Evolutionary conservation across 1,140 invertebrate genomes (phyloP).

Genomic region (Copidosoma floridanum): DNA sequence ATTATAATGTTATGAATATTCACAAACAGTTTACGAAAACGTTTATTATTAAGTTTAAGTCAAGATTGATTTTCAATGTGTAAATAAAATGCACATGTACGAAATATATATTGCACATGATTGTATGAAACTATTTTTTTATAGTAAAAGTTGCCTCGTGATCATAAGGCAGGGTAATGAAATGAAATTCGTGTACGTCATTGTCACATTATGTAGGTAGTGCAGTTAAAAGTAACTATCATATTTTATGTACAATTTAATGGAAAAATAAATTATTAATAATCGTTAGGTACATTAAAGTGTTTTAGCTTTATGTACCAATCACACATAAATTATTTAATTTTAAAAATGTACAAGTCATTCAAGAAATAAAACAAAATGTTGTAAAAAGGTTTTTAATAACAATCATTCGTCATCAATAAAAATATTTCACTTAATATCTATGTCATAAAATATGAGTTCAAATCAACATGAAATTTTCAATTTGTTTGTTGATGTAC

Average conservation of each 20-base stretch:
- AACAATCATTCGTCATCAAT: no score
- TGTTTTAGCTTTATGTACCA: conserved; percentile 51
- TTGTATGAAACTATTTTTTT: conserved; percentile 23
- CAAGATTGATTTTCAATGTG: conserved; percentile 17
- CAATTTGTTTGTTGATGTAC: no score
- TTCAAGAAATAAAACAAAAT: no score
- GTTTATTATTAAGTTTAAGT: conserved; percentile 18
- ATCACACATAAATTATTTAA: conserved; percentile 44
- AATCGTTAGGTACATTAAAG: conserved; percentile 48
- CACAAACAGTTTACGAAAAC: conserved; percentile 24
- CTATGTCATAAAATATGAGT: no score
- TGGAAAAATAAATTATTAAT: conserved; percentile 44
- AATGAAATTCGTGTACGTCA: conserved; percentile 38
- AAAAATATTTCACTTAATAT: no score
- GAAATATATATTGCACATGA: conserved; percentile 14
- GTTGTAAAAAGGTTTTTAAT: no score
- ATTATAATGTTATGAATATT: conserved; percentile 21
- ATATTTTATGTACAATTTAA: conserved; percentile 28
- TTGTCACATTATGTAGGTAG: conserved; percentile 40
- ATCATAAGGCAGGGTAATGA: conserved; percentile 31
- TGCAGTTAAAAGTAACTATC: conserved; percentile 36
- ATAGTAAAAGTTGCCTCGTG: conserved; percentile 8
- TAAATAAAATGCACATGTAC: conserved; percentile 12
- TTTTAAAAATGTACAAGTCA: conserved; percentile 24
- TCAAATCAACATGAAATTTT: no score